Evolutionary conservation across 2,888 invertebrate genomes (phyloP), one percentile per base, ranked within the genome.

Genomic region (Pandemis corylana): DNA sequence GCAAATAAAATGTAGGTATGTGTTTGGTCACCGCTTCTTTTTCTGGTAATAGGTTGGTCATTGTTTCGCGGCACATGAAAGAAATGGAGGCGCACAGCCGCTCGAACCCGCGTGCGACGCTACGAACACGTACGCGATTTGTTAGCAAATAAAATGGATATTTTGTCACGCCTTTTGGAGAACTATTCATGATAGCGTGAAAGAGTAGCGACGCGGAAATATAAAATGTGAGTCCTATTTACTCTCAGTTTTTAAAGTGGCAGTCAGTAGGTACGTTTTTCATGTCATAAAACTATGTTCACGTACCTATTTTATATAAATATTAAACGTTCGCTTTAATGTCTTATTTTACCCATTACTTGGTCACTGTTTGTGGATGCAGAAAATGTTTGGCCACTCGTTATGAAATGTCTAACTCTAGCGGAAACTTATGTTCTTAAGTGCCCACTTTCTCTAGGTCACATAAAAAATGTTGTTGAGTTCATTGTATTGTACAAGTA

Each of bases 1-100:
- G 71, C 65, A 71, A 68, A 75, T 78, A 79, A 76, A 77, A 78
- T 77, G 80, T 51, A 44, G 5, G 44, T 62, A 67, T 42, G 42
- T 15, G 68, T 65, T 44, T 61, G 65, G 42, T 68, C 42, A 68
- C 53, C n/a, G 68, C 68, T 59, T 20, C 63, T 41, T 46, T 68
- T 7, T 64, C 12, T 12, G 41, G 28, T 66, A 49, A 15, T 49
- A 67, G 36, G 12, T 36, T n/a, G 41, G 51, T 28, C 51, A 36
- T 66, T 66, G 51, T 66, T 66, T 51, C 49, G 7, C 9, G 66
- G 13, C 13, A n/a, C 62, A 15, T 4, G 62, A 15, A 42, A 28
- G 42, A n/a, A n/a, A 36, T 36, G 20, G 6, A 7, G 42, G 7
- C n/a, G n/a, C 41, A 28, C 53, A 53, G 53, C 9, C 15, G 53